A percentile compares a stretch with the other conserved stretches of the same genome.
phyloP scores from a whole-genome alignment of 2,888 invertebrate genomes.

The Alviniconcha strummeri region DNA sequence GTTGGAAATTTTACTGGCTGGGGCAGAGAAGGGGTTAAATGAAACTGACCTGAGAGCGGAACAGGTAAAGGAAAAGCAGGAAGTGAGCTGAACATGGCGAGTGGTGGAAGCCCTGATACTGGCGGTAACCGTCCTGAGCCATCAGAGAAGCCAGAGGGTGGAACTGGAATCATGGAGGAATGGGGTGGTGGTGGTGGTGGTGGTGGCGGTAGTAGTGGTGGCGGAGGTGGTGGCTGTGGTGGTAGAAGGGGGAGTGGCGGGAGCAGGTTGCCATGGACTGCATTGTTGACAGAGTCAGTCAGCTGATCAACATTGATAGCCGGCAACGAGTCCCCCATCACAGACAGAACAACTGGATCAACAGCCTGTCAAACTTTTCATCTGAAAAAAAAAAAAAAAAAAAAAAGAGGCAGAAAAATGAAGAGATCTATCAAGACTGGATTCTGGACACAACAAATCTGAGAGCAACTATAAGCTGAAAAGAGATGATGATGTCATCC shows the following conservation, averaged over 20 bases:
- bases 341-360: neutral
- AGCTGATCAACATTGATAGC: slow-evolving; percentile 44
- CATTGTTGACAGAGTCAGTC: slow-evolving; percentile 39
- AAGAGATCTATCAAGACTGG: too few relatives aligned
- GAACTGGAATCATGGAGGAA: neutral
- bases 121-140: neutral
- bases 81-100: neutral
- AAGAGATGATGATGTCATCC: too few relatives aligned
- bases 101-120: neutral
- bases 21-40: neutral
- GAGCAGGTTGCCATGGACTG: slow-evolving; percentile 34
- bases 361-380: too few relatives aligned
- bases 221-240: neutral
- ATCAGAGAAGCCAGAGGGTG: neutral
- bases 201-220: neutral
- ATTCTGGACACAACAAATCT: too few relatives aligned
- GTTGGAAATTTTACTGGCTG: neutral
- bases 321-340: slow-evolving; percentile 38
- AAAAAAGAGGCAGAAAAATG: too few relatives aligned
- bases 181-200: neutral
- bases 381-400: too few relatives aligned
- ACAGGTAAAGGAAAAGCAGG: neutral
- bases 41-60: slow-evolving; percentile 2
- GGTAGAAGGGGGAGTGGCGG: slow-evolving; percentile 8
- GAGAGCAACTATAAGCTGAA: too few relatives aligned